phyloP scores from a whole-genome alignment of 1,140 invertebrate species.

The Eueides isabella region DNA sequence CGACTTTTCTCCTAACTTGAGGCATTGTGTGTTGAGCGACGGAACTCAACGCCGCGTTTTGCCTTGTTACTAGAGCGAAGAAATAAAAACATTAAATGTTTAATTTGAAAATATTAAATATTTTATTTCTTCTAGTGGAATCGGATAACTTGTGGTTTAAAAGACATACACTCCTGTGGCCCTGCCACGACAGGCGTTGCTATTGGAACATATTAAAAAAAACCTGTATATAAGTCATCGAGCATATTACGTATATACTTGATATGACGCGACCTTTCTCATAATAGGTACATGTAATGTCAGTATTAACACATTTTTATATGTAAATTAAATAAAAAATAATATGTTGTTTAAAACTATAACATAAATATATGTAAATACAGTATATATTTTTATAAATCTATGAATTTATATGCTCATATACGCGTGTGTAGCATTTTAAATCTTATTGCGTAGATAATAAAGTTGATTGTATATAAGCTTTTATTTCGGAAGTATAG shows the following conservation, averaged over 20 bases:
- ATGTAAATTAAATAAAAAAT: background rate
- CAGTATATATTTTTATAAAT: background rate
- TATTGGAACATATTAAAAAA: background rate
- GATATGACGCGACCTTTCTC: background rate
- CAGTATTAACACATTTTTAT: background rate
- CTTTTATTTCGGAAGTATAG: constrained; percentile 28
- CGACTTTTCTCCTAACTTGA: too few relatives aligned
- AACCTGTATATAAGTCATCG: background rate
- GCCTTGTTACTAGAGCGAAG: too few relatives aligned
- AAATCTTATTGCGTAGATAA: background rate
- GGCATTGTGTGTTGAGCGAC: too few relatives aligned
- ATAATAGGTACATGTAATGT: background rate
- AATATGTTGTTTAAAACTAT: background rate
- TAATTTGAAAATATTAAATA: too few relatives aligned
- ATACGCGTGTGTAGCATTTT: background rate
- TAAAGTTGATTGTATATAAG: constrained; percentile 38
- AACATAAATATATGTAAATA: background rate
- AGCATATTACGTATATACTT: background rate
- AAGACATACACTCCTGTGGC: too few relatives aligned
- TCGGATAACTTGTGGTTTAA: too few relatives aligned
- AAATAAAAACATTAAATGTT: too few relatives aligned
- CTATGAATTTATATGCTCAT: background rate
- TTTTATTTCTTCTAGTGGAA: too few relatives aligned
- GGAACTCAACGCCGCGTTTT: too few relatives aligned
- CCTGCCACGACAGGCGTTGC: too few relatives aligned